phyloP scores from a whole-genome alignment of 2,888 invertebrate genomes.

The Phlogophora meticulosa region DNA sequence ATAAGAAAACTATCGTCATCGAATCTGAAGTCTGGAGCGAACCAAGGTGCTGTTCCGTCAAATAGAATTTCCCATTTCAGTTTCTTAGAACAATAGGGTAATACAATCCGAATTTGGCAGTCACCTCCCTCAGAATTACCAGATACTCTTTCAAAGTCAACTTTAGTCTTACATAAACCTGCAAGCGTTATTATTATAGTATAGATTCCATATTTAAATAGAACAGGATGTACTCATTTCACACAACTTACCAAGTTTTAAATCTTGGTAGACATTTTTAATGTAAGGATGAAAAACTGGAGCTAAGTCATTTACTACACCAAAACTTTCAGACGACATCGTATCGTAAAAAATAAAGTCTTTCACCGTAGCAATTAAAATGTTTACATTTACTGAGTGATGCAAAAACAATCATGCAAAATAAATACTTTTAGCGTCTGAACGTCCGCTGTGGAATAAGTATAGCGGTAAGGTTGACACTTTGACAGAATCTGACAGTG shows the following conservation, averaged over 20 bases:
- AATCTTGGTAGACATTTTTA: constrained; percentile 84
- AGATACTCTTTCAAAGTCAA: constrained; percentile 85
- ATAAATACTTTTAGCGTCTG: neutral
- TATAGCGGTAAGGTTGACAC: no score
- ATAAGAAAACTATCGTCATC: constrained; percentile 93
- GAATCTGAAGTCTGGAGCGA: constrained; percentile 94
- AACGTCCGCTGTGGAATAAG: no score
- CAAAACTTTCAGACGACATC: constrained; percentile 76
- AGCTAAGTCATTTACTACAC: constrained; percentile 80
- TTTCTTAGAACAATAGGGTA: constrained; percentile 93
- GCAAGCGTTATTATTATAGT: constrained; percentile 32
- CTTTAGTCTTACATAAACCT: constrained; percentile 88
- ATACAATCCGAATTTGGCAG: constrained; percentile 92
- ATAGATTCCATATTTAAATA: neutral
- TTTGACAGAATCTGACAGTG: no score
- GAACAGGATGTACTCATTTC: neutral
- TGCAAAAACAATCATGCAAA: neutral
- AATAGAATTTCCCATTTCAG: constrained; percentile 94
- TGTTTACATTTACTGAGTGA: neutral
- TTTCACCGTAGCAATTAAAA: neutral
- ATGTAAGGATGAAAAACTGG: constrained; percentile 86
- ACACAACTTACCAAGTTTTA: constrained; percentile 81
- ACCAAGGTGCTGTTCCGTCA: constrained; percentile 91
- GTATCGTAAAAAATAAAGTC: constrained; percentile 63
- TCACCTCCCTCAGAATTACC: constrained; percentile 79